phyloP scores from a whole-genome alignment of 1,140 invertebrate genomes.

The Anastrepha obliqua region DNA sequence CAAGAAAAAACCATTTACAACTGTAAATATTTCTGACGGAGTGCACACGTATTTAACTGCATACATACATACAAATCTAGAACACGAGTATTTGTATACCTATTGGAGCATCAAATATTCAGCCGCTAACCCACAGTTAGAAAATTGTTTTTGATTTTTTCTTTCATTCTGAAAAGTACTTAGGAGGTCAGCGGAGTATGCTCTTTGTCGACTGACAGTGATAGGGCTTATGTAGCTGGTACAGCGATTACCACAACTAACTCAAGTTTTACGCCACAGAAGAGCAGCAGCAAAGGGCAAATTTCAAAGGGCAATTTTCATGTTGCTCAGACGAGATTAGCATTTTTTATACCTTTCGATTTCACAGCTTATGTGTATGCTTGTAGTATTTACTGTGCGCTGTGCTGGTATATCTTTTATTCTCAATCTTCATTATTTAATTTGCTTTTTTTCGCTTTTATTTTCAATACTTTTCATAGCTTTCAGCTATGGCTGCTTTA shows the following conservation, averaged over 20 bases:
- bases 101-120: background rate
- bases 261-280: background rate
- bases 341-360: background rate
- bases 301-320: background rate
- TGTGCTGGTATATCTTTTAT: too few species aligned
- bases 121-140: background rate
- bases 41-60: background rate
- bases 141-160: background rate
- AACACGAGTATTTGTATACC: background rate
- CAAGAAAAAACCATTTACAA: too few species aligned
- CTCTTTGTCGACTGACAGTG: background rate
- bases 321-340: background rate
- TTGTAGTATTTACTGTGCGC: too few species aligned
- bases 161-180: background rate
- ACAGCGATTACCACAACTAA: background rate
- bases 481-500: background rate
- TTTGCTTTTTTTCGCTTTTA: too few species aligned
- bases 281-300: background rate
- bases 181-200: background rate
- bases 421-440: too few species aligned
- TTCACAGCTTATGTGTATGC: background rate
- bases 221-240: background rate
- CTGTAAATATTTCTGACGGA: too few species aligned
- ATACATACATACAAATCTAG: background rate
- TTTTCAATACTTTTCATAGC: background rate